Base-by-base conservation (phyloP, 2,888 invertebrate species). In the Venusia cambrica region DNA sequence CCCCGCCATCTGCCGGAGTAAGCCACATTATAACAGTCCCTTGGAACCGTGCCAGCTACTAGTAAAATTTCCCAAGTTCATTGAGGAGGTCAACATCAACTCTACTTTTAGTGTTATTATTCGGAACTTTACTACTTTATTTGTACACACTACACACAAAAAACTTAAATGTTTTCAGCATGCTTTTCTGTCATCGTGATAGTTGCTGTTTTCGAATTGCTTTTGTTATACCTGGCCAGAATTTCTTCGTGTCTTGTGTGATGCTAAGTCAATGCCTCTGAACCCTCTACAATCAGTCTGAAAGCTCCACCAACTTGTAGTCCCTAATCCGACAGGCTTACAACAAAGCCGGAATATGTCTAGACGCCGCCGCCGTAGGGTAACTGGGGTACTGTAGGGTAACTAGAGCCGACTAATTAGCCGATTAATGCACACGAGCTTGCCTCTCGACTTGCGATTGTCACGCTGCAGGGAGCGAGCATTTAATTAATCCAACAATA, bases 61-160 rank as follows among this genome's bases (percentile, higher is more conserved):
- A 66, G 62, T 59, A 59, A 62, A 61, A 65, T 57, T 57, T 57
- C 55, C 60, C 70, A 70, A 71, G 72, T 74, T 72, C 74, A 75
- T 69, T 70, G 65, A 71, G 60, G 61, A 63, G 57, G 52, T 59
- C 62, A 57, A 58, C 57, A 51, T 45, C 37, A 54, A 57, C 54
- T 60, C 55, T 47, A 54, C 54, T 59, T 66, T 64, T 57, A 60
- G 46, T 65, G 51, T 45, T 51, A 54, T 62, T 61, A 54, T 58
- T 57, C 22, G 47, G 55, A 62, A 60, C 53, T 62, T 61, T 55
- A 40, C 32, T 38, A 12, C 14, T 21, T 48, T 27, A 38, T 28
- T 16, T 30, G 24, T 40, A 40, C 21, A 16, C 39, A 28, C 29
- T 19, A 8, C 20, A 12, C 13, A 33, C 11, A 20, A 24, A n/a